These are phyloP conservation scores for Mycalesis mineus DNA, from an alignment of 2,888 invertebrate genomes.

Conservation along the genomic window DNA sequence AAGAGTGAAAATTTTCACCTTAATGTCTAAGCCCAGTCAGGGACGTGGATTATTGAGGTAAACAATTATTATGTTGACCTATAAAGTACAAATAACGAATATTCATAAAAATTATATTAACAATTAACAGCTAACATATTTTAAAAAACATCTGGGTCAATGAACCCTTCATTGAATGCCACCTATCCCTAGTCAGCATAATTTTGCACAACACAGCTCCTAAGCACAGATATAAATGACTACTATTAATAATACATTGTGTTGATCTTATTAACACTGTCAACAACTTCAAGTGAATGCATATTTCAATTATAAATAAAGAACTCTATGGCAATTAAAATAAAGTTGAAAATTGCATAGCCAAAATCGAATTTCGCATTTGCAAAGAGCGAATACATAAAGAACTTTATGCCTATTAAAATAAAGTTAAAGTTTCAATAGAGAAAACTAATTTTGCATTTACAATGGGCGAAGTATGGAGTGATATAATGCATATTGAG, in stretches of 20 bases:
- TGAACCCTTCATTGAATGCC: neutral
- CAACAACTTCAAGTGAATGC: neutral
- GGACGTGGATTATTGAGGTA: too few relatives aligned
- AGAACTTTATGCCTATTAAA: neutral
- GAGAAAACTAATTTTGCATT: neutral
- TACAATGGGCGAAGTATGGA: conserved; percentile 2
- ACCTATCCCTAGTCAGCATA: neutral
- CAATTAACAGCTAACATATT: too few relatives aligned
- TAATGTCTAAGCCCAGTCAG: too few relatives aligned
- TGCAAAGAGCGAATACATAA: neutral
- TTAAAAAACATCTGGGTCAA: neutral
- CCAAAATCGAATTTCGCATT: neutral
- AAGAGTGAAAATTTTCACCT: too few relatives aligned
- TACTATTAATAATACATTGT: conserved; percentile 8
- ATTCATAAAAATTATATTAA: too few relatives aligned
- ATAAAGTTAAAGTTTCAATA: neutral
- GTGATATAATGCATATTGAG: conserved; percentile 43
- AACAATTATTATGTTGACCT: too few relatives aligned
- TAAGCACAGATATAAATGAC: conserved; percentile 33
- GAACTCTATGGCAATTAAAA: neutral
- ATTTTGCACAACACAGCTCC: neutral
- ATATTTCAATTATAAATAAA: neutral
- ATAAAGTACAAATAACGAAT: too few relatives aligned
- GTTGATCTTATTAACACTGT: neutral
- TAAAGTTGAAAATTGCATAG: neutral